Conservation (phyloP, 37 sponge, comb jelly and placozoan species). For the Axinella damicornis region DNA sequence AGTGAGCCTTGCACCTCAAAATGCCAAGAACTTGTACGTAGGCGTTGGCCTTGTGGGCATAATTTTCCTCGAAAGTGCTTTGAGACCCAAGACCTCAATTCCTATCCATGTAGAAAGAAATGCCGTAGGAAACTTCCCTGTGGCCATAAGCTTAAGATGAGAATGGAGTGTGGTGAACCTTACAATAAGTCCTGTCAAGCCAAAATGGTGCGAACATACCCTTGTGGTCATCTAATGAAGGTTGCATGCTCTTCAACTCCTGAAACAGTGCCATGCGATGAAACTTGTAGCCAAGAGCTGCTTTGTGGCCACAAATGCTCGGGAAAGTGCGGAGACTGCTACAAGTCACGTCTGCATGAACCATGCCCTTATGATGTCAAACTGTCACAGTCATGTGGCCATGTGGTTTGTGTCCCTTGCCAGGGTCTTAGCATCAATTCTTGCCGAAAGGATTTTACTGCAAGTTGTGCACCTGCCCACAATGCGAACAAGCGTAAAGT, state of each 20-base stretch:
- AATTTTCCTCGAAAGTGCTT: conserved; percentile 10
- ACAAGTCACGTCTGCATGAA: no score
- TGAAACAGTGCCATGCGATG: conserved; percentile 8
- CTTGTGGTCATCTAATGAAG: conserved; percentile 40
- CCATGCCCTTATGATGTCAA: no score
- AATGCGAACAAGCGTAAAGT: conserved; percentile 80
- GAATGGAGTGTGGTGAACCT: background rate
- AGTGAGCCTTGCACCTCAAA: conserved; percentile 5
- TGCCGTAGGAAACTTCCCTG: conserved; percentile 62
- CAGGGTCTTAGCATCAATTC: background rate
- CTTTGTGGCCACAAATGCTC: conserved; percentile 71
- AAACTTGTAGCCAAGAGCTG: conserved; percentile 22
- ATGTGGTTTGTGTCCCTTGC: conserved; percentile 14
- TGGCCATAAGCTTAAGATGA: conserved; percentile 78
- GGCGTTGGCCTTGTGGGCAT: conserved; percentile 27
- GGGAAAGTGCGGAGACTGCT: conserved; percentile 40
- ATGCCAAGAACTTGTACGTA: background rate
- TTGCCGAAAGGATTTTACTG: conserved; percentile 11
- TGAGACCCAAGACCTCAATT: background rate
- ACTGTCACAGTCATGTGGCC: conserved; percentile 65
- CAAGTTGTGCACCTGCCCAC: conserved; percentile 32
- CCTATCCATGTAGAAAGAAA: conserved; percentile 33
- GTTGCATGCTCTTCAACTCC: conserved; percentile 3
- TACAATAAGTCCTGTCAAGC: background rate
- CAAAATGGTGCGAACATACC: background rate